A percentile compares a stretch with the other conserved stretches of the same genome.
phyloP scores from a whole-genome alignment of 1,140 invertebrate species.

The Bombyx mandarina region DNA sequence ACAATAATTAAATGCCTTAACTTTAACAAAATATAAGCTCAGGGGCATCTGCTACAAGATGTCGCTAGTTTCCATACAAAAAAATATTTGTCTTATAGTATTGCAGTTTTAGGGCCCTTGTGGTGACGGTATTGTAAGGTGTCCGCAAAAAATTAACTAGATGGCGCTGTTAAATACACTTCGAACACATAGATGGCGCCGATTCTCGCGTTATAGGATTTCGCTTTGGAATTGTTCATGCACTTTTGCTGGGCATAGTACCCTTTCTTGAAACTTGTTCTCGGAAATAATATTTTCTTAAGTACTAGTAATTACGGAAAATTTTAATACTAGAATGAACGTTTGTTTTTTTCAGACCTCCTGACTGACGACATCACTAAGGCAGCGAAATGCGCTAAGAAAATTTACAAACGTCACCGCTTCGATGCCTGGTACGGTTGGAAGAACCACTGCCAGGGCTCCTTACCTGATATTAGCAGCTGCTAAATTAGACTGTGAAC shows the following conservation, averaged over 20 bases:
- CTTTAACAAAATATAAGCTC: too few relatives aligned
- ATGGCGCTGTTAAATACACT: too few relatives aligned
- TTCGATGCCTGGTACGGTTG: conserved; percentile 48
- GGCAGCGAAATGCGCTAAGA: conserved; percentile 45
- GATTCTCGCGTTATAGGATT: too few relatives aligned
- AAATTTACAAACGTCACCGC: conserved; percentile 38
- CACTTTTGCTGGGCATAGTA: not conserved
- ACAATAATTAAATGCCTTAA: too few relatives aligned
- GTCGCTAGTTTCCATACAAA: too few relatives aligned
- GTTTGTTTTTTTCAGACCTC: conserved; percentile 18
- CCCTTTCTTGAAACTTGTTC: not conserved
- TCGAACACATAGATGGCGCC: too few relatives aligned
- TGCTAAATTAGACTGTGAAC: not conserved
- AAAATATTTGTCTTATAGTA: too few relatives aligned
- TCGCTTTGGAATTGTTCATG: not conserved
- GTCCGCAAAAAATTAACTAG: too few relatives aligned
- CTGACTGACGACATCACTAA: conserved; percentile 36
- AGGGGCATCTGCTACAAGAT: too few relatives aligned
- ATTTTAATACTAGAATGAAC: not conserved
- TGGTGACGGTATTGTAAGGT: too few relatives aligned
- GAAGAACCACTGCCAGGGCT: conserved; percentile 43
- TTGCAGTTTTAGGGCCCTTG: too few relatives aligned
- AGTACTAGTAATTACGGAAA: not conserved
- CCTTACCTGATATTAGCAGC: conserved; percentile 28
- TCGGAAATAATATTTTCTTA: not conserved